Evolutionary conservation across 2,888 invertebrate genomes (phyloP), one percentile per base, ranked within the genome.

Genomic region (Drosophila subquinaria): DNA sequence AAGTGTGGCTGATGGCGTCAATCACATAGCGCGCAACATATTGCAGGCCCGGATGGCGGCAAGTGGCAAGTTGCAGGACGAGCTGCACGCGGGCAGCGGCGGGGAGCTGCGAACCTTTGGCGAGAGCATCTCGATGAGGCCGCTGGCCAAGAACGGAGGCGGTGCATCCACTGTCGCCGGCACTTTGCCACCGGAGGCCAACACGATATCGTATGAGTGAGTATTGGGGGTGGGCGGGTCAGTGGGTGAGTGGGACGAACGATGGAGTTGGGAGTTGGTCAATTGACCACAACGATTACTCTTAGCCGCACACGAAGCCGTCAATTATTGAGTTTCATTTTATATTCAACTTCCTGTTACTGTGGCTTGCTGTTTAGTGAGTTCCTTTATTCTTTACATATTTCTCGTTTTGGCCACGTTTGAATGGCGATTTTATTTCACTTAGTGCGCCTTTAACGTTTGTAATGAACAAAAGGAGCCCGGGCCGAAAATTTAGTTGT

Each of bases 91-190:
- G 11, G 70, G 89, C 61, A 90, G 90, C 48, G 88, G 88, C 23
- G 89, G 86, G 2, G 93, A 93, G 42, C 60, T 92, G 55, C 90
- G 91, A 42, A 90, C 91, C 3, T 92, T 91, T 42, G 90, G 90
- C 51, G 97, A 97, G 90, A 96, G 95, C 86, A 97, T 97, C 92
- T 97, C 97, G 53, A 93, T 97, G 92, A 83, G 92, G 0, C 93
- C 93, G 6, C 73, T 93, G 50, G 91, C 93, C 75, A 91, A 84
- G 50, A 90, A 89, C 55, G 85, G 87, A 5, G 74, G 81, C 17
- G 82, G 79, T 30, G 79, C 85, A 43, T 68, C 75, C 8, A 78
- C 79, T 9, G 79, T 80, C 17, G 69, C 81, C 10, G 76, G 78
- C 52, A 84, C 88, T 3, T 68, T 88, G 59, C 79, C 89, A 38